Percentiles rank a stretch among this genome's conserved stretches.
phyloP scores from a whole-genome alignment of 1,140 invertebrate genomes.

The Chlorops oryzae region DNA sequence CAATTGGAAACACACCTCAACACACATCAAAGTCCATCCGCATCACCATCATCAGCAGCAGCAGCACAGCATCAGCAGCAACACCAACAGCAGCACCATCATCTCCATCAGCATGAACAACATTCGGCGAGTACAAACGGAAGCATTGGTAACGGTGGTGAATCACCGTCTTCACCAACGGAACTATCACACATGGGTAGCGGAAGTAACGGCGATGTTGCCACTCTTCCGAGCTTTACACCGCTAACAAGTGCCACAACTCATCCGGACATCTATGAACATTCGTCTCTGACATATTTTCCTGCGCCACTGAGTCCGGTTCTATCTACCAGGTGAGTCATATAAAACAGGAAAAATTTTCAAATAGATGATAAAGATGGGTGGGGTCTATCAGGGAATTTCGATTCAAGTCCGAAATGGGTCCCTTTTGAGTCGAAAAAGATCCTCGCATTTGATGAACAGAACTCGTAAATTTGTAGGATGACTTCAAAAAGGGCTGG shows the following conservation, averaged over 20 bases:
- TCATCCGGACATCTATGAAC: slow-evolving; percentile 35
- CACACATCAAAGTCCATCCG: slow-evolving; percentile 13
- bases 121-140: slow-evolving; percentile 40
- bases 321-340: slow-evolving; percentile 37
- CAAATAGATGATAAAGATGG: too few species aligned
- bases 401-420: too few species aligned
- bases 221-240: slow-evolving; percentile 37
- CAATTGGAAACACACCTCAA: not conserved
- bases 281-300: slow-evolving; percentile 23
- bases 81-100: slow-evolving; percentile 9
- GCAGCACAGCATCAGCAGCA: slow-evolving; percentile 20
- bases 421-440: too few species aligned
- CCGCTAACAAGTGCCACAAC: slow-evolving; percentile 33
- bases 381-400: too few species aligned
- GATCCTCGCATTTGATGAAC: too few species aligned
- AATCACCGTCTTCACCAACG: slow-evolving; percentile 36
- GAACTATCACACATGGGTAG: slow-evolving; percentile 28
- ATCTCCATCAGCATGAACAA: slow-evolving; percentile 28
- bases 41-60: slow-evolving; percentile 17
- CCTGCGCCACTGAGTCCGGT: slow-evolving; percentile 31
- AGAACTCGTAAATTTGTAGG: too few species aligned
- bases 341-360: too few species aligned
- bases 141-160: too few species aligned
- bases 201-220: slow-evolving; percentile 21
- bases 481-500: too few species aligned